These are phyloP conservation scores for Drosophila diplacantha DNA, from an alignment of 2,888 invertebrate genomes.

Conservation along the genomic window DNA sequence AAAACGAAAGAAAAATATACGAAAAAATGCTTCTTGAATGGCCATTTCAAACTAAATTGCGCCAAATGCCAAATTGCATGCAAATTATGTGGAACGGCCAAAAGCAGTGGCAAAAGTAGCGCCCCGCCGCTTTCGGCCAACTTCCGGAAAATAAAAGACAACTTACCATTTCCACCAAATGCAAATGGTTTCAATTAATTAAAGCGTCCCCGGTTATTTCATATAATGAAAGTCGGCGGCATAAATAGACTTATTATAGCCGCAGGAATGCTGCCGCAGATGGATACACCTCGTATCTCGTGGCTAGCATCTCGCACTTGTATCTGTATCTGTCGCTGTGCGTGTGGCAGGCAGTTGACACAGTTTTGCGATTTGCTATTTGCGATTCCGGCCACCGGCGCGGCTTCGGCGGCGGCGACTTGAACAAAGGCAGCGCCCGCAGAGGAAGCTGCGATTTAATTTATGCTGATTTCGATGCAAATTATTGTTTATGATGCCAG, in stretches of 20 bases:
- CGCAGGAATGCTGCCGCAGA: slow-evolving; percentile 53
- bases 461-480: slow-evolving; percentile 60
- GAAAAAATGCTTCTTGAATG: slow-evolving; percentile 39
- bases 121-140: slow-evolving; percentile 23
- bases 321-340: slow-evolving; percentile 29
- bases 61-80: slow-evolving; percentile 66
- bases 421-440: slow-evolving; percentile 21
- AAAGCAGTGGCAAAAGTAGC: slow-evolving; percentile 5
- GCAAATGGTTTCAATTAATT: slow-evolving; percentile 54
- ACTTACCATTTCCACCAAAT: slow-evolving; percentile 32
- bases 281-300: slow-evolving; percentile 36
- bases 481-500: slow-evolving; percentile 54
- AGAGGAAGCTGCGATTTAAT: slow-evolving; percentile 47
- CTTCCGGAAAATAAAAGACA: slow-evolving; percentile 59
- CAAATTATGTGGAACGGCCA: slow-evolving; percentile 66
- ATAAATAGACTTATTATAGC: slow-evolving; percentile 63
- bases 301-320: slow-evolving; percentile 13
- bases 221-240: slow-evolving; percentile 55
- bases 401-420: slow-evolving; percentile 4
- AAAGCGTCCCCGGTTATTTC: slow-evolving; percentile 32
- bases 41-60: slow-evolving; percentile 58
- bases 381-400: slow-evolving; percentile 29
- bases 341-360: slow-evolving; percentile 47
- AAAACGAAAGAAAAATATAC: slow-evolving; percentile 21
- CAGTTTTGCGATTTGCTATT: slow-evolving; percentile 40